Evolutionary conservation across 1,140 invertebrate species (phyloP).

Genomic region (Bombus ignitus): DNA sequence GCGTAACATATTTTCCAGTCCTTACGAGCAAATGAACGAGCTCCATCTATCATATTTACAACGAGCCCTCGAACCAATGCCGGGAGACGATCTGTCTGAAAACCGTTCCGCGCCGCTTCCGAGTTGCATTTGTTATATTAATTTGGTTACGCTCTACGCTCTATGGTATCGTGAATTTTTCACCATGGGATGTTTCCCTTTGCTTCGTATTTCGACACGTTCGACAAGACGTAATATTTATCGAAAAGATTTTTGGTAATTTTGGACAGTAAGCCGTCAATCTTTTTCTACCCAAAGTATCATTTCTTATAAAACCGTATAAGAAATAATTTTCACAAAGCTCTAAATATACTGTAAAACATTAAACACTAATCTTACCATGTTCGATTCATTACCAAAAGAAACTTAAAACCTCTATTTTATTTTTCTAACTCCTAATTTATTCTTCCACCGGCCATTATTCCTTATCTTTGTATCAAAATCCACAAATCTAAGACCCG

Average conservation of each 20-base stretch:
- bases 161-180: neutral
- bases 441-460: accelerated
- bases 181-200: neutral
- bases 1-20: constrained; percentile 39
- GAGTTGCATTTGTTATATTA: constrained; percentile 2
- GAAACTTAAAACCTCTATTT: no score
- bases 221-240: no score
- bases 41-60: constrained; percentile 45
- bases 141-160: neutral
- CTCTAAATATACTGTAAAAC: no score
- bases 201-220: no score
- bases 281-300: no score
- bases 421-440: no score
- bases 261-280: no score
- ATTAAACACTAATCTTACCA: no score
- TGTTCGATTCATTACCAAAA: accelerated
- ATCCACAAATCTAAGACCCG: no score
- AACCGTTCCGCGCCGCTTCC: neutral
- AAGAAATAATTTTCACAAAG: no score
- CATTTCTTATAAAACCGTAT: accelerated
- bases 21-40: constrained; percentile 42
- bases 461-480: no score
- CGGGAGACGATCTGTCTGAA: neutral
- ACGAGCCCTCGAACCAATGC: neutral
- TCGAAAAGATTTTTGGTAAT: no score